Conservation (phyloP, 2,797 vertebrate genomes). For the Liasis olivaceus region DNA sequence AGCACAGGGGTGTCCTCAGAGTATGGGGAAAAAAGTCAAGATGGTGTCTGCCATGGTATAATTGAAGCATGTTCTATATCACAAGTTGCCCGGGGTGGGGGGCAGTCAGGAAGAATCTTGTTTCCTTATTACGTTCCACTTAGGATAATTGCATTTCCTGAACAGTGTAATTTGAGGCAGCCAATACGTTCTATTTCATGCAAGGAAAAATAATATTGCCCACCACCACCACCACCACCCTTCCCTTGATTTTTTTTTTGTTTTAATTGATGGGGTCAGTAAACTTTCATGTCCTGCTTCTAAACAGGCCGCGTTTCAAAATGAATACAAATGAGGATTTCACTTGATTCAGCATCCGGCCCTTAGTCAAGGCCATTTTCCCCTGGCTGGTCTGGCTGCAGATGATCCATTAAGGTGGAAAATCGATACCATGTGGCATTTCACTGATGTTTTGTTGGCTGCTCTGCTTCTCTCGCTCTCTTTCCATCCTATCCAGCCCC, state of each 20-base stretch:
- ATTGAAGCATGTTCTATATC: neutral
- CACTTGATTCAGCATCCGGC: slow-evolving; percentile 14
- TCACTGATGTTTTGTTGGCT: slow-evolving; percentile 7
- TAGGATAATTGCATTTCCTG: neutral
- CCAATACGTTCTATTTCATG: neutral
- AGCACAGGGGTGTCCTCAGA: neutral
- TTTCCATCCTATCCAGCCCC: neutral
- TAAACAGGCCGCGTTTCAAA: neutral
- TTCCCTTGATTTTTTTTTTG: neutral
- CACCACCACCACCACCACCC: neutral
- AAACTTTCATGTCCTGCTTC: neutral
- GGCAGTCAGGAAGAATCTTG: neutral
- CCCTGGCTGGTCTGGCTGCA: slow-evolving; percentile 3
- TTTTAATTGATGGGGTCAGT: neutral
- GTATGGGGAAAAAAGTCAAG: neutral
- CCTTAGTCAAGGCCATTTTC: slow-evolving; percentile 13
- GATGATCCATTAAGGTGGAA: slow-evolving; percentile 27
- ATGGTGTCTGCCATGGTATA: neutral
- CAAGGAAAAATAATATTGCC: neutral
- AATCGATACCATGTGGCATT: slow-evolving; percentile 27
- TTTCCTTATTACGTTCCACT: neutral
- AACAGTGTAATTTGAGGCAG: neutral
- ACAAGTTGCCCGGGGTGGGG: neutral
- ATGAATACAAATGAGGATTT: neutral
- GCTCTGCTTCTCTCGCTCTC: neutral